Evolutionary conservation across 1,140 invertebrate genomes (phyloP), one percentile per base, ranked within the genome.

Genomic region (Pogonomyrmex californicus): DNA sequence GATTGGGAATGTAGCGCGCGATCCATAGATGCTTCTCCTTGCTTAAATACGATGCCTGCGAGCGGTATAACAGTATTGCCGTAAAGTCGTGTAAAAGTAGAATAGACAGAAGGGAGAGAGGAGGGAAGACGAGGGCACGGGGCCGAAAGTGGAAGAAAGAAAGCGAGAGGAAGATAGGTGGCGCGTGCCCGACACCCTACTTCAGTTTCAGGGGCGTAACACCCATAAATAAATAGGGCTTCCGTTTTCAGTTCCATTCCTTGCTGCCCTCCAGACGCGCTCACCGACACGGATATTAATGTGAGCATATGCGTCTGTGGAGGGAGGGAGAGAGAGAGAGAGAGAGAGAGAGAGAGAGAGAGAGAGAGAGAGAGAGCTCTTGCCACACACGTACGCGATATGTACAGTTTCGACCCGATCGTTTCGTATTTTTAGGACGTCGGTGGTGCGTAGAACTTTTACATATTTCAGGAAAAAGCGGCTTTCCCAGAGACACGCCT

Each of bases 161-260:
- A 87, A 81, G 87, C 78, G 79, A 90, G 85, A 90, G 85, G 86
- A 87, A 86, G 89, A 54, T 70, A 78, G 76, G 88, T 91, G 94
- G 92, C 94, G 94, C 93, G 94, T 95, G 94, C 93, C 93, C 91
- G 86, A 91, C 93, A 91, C 90, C 90, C 92, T 92, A 91, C 91
- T 94, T 92, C 89, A 91, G 89, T 93, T 93, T 93, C 91, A 92
- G 92, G 88, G 91, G 91, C 91, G 93, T 92, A 91, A 92, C 92
- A 91, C 89, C 93, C 94, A 93, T 94, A 95, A 95, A 94, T 95
- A 95, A 95, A 94, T 93, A 93, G 92, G 92, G 92, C 88, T 94
- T 95, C 93, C 92, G 91, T 94, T 94, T 94, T 93, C 86, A 89
- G 90, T 93, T 91, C 83, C 82, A 87, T 66, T 75, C 62, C 60